Evolutionary conservation across 1,140 invertebrate genomes (phyloP), one percentile per base, ranked within the genome.

Genomic region (Atta cephalotes): DNA sequence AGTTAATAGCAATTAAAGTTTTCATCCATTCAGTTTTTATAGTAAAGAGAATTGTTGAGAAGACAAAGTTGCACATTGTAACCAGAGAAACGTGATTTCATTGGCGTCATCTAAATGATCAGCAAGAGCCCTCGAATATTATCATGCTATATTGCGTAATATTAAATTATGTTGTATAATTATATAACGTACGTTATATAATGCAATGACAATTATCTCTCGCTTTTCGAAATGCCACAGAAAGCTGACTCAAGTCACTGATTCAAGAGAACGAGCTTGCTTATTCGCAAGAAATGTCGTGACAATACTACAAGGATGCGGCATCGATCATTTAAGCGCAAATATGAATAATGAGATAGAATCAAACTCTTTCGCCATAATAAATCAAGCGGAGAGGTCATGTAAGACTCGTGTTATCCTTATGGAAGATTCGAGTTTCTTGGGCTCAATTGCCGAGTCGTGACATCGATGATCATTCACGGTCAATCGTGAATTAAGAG

Each of bases 201-300:
- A 84, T 21, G 35, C 14, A 16, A 25, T 63, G n/a, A 84, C 58
- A 84, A 84, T 84, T 84, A 84, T 84, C 70, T 58, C n/a, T 31
- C 56, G 68, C 45, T 62, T 25, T 49, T 84, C n/a, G 70, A 84
- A 62, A 51, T 84, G 56, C 7, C 80, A 49, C 25, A 10, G 35
- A 72, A 56, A 39, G 68, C 16, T 5, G 18, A 6, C 31, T 51
- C 10, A 51, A n/a, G 45, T 45, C 16, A 18, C 6, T 71, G 9
- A 45, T 71, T 45, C 31, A 71, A 35, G 39, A 25, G 12, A 49
- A 74, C 25, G 18, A 49, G 62, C 56, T 45, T 39, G 51, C 28
- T 21, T 12, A 60, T 39, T 49, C 53, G 79, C 35, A 53, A 45
- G 35, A 60, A 82, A 82, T 25, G 35, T 74, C 51, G 25, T 56